phyloP scores from a whole-genome alignment of 2,888 invertebrate species.

The Hofmannophila pseudospretella region DNA sequence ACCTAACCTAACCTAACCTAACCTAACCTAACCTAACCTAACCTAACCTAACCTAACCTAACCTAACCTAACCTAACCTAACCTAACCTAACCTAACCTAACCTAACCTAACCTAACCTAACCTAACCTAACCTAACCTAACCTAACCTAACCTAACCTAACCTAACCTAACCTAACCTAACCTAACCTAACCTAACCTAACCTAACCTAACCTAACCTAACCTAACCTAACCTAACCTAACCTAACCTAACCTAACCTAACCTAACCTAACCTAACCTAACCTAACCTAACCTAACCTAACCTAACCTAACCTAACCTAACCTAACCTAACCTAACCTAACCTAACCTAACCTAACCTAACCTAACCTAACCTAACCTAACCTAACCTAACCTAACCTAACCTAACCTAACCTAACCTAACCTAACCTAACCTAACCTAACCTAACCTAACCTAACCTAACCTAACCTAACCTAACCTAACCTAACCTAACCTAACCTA shows the following conservation, averaged over 20 bases:
- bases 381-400: constrained; percentile 13
- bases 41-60: constrained; percentile 15
- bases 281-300: constrained; percentile 14
- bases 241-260: constrained; percentile 19
- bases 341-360: constrained; percentile 21
- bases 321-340: constrained; percentile 21
- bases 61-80: constrained; percentile 15
- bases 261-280: constrained; percentile 14
- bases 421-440: constrained; percentile 11
- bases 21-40: constrained; percentile 14
- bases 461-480: constrained; percentile 20
- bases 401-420: constrained; percentile 14
- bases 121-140: constrained; percentile 13
- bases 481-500: constrained; percentile 14
- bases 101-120: constrained; percentile 14
- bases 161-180: constrained; percentile 14
- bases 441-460: constrained; percentile 19
- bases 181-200: constrained; percentile 14
- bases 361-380: constrained; percentile 13
- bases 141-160: constrained; percentile 14
- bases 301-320: constrained; percentile 15
- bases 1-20: constrained; percentile 13
- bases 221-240: constrained; percentile 25
- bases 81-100: constrained; percentile 15
- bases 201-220: constrained; percentile 16